Base-by-base conservation (phyloP, 2,888 invertebrate species). In the Allygus modestus region DNA sequence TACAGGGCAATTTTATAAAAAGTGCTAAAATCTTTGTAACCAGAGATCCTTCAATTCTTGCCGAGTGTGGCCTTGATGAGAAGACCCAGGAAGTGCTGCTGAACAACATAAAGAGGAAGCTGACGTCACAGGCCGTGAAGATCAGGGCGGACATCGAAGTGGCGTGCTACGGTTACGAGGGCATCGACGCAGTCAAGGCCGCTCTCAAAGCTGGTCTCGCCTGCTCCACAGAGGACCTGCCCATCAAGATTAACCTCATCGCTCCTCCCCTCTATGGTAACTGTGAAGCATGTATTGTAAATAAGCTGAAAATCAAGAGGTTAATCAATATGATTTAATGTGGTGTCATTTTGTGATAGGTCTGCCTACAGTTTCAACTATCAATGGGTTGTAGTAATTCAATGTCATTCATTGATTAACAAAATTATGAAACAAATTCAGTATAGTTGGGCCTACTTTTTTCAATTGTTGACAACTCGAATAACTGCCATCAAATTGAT, bases 171-270 rank as follows among this genome's bases (percentile, higher is more conserved):
- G 97, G 97, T 0, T 99, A 99, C 89, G 99, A 99, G 90, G 99
- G 99, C 37, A 99, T 99, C 87, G 99, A 99, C 91, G 99, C 99
- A 2, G 99, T 99, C 0, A 98, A 99, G 90, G 93, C 95, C 65
- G 98, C 99, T 0, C 91, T 99, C 58, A 96, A 94, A 90, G 93
- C 97, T 86, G 99, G 99, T 0, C 93, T 99, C 51, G 94, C 96
- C 58, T 92, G 97, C 82, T 98, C 99, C 2, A 98, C 97, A 0
- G 95, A 96, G 88, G 97, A 97, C 88, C 93, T 99, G 91, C 98
- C 99, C 0, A 98, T 99, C 88, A 98, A 98, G 93, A 99, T 99
- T 88, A 99, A 99, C 92, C 93, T 99, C 87, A 99, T 99, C 90
- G 99, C 99, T 5, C 99, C 99, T 43, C 99, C 99, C 82, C 92